Conservation (phyloP, 2,113 vertebrate genomes). For the Myrmophylax atrothorax region DNA sequence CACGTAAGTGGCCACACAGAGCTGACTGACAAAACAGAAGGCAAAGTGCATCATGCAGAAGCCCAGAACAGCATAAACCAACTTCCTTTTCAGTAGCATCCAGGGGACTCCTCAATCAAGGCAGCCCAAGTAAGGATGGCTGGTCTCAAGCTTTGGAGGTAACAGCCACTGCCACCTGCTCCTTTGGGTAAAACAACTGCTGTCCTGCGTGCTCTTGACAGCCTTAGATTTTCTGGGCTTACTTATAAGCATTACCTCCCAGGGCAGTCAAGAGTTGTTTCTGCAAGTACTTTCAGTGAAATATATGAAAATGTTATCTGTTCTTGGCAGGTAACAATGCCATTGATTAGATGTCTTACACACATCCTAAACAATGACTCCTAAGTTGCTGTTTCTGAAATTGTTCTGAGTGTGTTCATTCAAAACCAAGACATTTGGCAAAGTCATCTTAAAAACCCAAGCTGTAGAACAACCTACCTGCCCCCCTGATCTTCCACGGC, state of each 20-base stretch:
- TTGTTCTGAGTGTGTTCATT: not conserved
- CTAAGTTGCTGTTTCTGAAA: not conserved
- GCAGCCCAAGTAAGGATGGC: not conserved
- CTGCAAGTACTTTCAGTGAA: not conserved
- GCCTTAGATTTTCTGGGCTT: not conserved
- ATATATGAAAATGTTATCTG: not conserved
- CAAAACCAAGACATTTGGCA: not conserved
- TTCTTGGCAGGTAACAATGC: not conserved
- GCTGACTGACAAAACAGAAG: not conserved
- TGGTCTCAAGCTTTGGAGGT: not conserved
- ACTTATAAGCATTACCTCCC: not conserved
- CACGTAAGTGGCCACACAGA: fast-evolving
- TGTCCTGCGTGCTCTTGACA: not conserved
- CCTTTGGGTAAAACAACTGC: not conserved
- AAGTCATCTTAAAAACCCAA: not conserved
- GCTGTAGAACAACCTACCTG: slow-evolving; percentile 74
- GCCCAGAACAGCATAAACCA: not conserved
- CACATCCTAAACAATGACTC: not conserved
- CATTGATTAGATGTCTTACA: not conserved
- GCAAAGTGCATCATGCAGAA: not conserved
- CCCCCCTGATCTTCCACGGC: slow-evolving; percentile 87
- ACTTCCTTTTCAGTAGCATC: not conserved
- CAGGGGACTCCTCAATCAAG: not conserved
- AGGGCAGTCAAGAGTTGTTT: not conserved
- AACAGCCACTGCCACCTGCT: not conserved